A percentile compares a stretch with the other conserved stretches of the same genome.
Evolutionary conservation across 2,797 vertebrate genomes (phyloP).

Genomic region (Chloroceryle amazona): DNA sequence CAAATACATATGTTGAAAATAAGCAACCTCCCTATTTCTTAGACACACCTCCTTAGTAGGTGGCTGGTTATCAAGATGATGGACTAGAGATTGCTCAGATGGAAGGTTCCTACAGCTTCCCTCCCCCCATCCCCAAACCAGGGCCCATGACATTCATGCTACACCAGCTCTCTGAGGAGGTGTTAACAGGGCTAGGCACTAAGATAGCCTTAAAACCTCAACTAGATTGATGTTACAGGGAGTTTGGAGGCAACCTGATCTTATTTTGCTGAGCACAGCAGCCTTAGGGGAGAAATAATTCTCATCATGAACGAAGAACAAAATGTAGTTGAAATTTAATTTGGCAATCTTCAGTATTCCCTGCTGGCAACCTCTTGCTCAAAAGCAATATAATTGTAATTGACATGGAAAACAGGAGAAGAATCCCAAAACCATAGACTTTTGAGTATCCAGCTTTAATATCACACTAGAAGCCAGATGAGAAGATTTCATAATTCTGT

Average conservation of each 20-base stretch:
- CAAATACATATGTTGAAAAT: not conserved
- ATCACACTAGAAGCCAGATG: not conserved
- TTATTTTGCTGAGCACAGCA: not conserved
- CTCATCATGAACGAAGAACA: conserved; percentile 12
- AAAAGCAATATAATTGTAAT: conserved; percentile 46
- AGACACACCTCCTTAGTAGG: not conserved
- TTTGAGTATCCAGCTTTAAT: not conserved
- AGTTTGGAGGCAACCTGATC: not conserved
- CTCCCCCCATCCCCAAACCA: not conserved
- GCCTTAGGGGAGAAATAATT: conserved; percentile 24
- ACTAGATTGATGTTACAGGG: not conserved
- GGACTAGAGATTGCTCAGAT: not conserved
- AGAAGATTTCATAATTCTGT: not conserved
- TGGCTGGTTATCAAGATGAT: accelerated
- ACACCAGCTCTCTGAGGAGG: not conserved
- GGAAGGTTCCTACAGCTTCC: not conserved
- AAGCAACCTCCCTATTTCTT: not conserved
- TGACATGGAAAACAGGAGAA: conserved; percentile 11
- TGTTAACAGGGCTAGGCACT: not conserved
- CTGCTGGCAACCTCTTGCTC: conserved; percentile 12
- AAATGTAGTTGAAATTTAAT: conserved; percentile 65
- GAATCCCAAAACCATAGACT: not conserved
- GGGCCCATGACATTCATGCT: accelerated
- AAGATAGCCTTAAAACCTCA: not conserved
- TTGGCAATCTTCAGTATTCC: conserved; percentile 36